These are phyloP conservation scores for Pseudorhiza aurosa DNA, from an alignment of 30 jellyfish, hydroid and myxozoan genomes.

Conservation along the genomic window DNA sequence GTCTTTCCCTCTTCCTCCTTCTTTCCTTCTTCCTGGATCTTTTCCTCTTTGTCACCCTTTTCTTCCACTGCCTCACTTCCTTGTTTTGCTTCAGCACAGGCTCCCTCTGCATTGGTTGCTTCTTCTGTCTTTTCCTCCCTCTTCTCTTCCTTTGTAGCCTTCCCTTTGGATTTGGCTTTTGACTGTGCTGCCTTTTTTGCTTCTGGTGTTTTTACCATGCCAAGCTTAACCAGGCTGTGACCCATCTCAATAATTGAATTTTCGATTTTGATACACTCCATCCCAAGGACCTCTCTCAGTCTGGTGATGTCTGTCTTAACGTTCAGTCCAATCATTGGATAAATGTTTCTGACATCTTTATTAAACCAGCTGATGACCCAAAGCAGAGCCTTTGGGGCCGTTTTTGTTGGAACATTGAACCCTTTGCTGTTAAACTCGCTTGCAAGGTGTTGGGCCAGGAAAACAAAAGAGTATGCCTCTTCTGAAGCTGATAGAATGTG, in stretches of 20 bases:
- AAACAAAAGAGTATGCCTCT: slow-evolving; percentile 5
- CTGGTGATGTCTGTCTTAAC: slow-evolving; percentile 9
- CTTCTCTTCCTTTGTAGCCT: background rate
- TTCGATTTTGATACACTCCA: slow-evolving; percentile 1
- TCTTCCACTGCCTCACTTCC: background rate
- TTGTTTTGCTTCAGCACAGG: background rate
- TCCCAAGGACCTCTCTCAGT: slow-evolving; percentile 42
- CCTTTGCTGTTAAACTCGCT: slow-evolving; percentile 47
- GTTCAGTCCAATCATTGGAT: slow-evolving; percentile 31
- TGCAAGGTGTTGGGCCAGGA: slow-evolving; percentile 27
- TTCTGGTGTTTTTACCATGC: slow-evolving; percentile 23
- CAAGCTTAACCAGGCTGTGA: slow-evolving; percentile 41
- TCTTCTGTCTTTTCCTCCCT: slow-evolving; percentile 1
- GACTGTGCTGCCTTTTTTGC: background rate
- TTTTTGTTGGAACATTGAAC: slow-evolving; percentile 33
- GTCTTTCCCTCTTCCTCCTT: background rate
- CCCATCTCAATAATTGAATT: slow-evolving; percentile 42
- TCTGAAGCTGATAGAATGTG: slow-evolving; percentile 21
- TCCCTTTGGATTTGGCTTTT: background rate
- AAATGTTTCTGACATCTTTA: slow-evolving; percentile 10
- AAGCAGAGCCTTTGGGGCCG: slow-evolving; percentile 49
- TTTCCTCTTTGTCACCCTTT: slow-evolving; percentile 5
- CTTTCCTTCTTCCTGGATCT: background rate
- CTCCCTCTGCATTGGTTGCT: slow-evolving; percentile 10
- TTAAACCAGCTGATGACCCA: slow-evolving; percentile 45